Conservation (phyloP, 2,113 vertebrate species). For the Rattus rattus region DNA sequence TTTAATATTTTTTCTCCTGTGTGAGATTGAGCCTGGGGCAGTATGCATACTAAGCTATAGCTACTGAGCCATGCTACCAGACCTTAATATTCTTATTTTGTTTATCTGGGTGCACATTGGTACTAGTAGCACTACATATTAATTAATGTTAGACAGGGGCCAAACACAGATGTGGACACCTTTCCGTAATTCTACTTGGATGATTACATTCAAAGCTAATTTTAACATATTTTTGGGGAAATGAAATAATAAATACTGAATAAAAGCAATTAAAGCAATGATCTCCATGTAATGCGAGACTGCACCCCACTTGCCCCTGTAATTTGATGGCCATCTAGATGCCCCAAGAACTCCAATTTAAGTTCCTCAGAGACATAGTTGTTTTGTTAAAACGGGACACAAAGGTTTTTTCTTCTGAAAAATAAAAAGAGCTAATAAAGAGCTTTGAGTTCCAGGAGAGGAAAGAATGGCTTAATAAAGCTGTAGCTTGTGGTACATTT, state of each 20-base stretch:
- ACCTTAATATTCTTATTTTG: constrained; percentile 18
- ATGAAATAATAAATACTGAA: constrained; percentile 26
- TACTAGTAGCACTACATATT: background rate
- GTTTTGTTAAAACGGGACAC: background rate
- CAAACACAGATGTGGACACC: background rate
- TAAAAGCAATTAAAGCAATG: constrained; percentile 29
- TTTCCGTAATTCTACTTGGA: constrained; percentile 12
- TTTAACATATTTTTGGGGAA: background rate
- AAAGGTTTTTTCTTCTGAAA: background rate
- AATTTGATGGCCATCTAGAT: constrained; percentile 11
- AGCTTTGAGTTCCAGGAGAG: constrained; percentile 18
- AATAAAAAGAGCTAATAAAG: background rate
- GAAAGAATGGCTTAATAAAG: constrained; percentile 31
- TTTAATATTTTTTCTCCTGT: background rate
- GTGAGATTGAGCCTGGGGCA: background rate
- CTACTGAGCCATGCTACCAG: background rate
- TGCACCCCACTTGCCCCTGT: background rate
- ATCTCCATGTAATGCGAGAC: background rate
- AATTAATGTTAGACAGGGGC: background rate
- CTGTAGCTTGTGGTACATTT: constrained; percentile 22
- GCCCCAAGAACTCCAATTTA: background rate
- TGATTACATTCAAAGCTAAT: background rate
- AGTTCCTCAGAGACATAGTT: constrained; percentile 15
- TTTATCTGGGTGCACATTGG: background rate
- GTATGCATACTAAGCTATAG: background rate